Conservation (phyloP, 2,113 vertebrate genomes). For the Empidonax alnorum region DNA sequence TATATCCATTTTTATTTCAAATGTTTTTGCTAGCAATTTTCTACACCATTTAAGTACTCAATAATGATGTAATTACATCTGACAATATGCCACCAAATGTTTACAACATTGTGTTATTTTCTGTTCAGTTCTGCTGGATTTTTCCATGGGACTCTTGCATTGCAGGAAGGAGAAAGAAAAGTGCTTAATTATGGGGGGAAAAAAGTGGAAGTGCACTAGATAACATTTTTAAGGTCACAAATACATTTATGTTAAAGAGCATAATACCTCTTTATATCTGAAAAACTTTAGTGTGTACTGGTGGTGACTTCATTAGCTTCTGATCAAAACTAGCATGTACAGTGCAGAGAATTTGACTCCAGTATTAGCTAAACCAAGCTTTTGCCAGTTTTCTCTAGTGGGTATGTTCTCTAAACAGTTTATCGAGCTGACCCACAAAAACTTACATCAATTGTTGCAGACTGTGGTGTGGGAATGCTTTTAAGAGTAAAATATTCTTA, state of each 20-base stretch:
- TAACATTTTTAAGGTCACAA: neutral
- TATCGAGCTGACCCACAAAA: neutral
- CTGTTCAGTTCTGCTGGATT: neutral
- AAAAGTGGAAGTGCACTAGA: neutral
- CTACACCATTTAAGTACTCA: neutral
- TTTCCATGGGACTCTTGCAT: neutral
- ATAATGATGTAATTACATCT: neutral
- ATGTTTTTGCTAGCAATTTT: neutral
- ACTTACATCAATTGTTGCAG: neutral
- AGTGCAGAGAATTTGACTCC: neutral
- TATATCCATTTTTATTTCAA: neutral
- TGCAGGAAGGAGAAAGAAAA: neutral
- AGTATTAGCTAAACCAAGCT: neutral
- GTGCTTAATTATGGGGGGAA: accelerated
- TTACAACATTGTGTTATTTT: neutral
- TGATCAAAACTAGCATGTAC: neutral
- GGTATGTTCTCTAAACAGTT: neutral
- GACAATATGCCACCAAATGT: neutral
- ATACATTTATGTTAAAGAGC: neutral
- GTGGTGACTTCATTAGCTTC: neutral
- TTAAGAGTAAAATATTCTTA: neutral
- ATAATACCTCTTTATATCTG: neutral
- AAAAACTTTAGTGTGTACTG: neutral
- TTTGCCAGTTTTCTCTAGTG: neutral
- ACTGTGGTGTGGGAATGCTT: neutral